Percentiles rank a stretch among this genome's conserved stretches.
phyloP scores from a whole-genome alignment of 2,888 invertebrate genomes.

The Pheosia tremula region DNA sequence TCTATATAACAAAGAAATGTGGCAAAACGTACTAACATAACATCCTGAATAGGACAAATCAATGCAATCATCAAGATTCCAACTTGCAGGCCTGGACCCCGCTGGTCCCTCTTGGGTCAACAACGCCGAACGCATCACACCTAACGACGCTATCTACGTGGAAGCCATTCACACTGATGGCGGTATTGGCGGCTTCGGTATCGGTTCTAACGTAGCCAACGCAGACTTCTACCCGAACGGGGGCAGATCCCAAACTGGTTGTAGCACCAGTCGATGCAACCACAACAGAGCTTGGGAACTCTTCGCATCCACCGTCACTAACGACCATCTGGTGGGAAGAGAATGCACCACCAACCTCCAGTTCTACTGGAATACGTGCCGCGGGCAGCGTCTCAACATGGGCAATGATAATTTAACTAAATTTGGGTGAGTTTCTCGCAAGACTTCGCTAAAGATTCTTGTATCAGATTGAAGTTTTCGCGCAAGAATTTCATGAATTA shows the following conservation, averaged over 20 bases:
- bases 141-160: conserved; percentile 62
- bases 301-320: conserved; percentile 53
- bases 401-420: conserved; percentile 59
- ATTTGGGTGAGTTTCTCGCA: conserved; percentile 46
- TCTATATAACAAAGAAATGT: too few relatives aligned
- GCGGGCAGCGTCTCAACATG: conserved; percentile 48
- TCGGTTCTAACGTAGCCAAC: conserved; percentile 73
- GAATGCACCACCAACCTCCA: conserved; percentile 46
- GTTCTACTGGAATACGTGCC: conserved; percentile 51
- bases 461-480: too few relatives aligned
- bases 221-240: conserved; percentile 85
- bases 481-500: too few relatives aligned
- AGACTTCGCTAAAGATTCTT: too few relatives aligned
- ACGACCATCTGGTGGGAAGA: conserved; percentile 53
- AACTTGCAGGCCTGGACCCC: conserved; percentile 54
- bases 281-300: conserved; percentile 62
- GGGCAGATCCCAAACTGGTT: conserved; percentile 66
- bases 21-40: too few relatives aligned
- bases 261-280: conserved; percentile 51
- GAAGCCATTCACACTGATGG: conserved; percentile 73
- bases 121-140: conserved; percentile 40
- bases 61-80: too few relatives aligned
- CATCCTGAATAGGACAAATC: too few relatives aligned
- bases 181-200: conserved; percentile 64
- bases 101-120: conserved; percentile 56